phyloP scores from a whole-genome alignment of 2,888 invertebrate species.

The Branchellion lobata region DNA sequence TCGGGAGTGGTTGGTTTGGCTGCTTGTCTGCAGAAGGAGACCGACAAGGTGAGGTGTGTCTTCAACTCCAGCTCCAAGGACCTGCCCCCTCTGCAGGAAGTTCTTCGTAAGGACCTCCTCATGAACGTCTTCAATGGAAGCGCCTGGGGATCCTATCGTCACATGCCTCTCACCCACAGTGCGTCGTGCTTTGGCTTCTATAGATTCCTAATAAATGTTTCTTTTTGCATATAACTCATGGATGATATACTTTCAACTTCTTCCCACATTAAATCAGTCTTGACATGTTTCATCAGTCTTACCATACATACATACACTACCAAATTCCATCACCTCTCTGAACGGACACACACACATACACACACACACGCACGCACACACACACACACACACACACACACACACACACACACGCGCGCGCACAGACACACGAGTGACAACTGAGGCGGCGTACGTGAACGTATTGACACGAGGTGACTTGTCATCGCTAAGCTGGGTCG shows the following conservation, averaged over 20 bases:
- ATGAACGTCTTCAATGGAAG: no score
- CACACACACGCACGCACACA: not conserved
- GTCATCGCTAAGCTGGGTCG: slow-evolving; percentile 88
- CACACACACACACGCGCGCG: not conserved
- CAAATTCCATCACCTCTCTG: no score
- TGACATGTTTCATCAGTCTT: no score
- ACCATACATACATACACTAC: no score
- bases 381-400: not conserved
- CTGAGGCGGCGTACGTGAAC: slow-evolving; percentile 92
- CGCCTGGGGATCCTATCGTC: slow-evolving; percentile 83
- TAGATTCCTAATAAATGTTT: no score
- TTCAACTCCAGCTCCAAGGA: not conserved
- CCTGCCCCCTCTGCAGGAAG: not conserved
- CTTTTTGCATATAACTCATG: no score
- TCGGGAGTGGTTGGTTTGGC: slow-evolving; percentile 81
- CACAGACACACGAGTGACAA: slow-evolving; percentile 56
- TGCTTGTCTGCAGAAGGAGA: slow-evolving; percentile 86
- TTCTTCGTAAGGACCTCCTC: no score
- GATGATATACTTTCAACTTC: no score
- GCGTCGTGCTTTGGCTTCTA: not conserved
- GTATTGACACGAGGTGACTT: slow-evolving; percentile 88
- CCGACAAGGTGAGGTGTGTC: slow-evolving; percentile 69
- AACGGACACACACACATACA: no score
- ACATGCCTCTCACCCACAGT: slow-evolving; percentile 68
- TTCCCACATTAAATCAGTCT: no score